Evolutionary conservation across 2,113 vertebrate genomes (phyloP).

Genomic region (Perca flavescens): DNA sequence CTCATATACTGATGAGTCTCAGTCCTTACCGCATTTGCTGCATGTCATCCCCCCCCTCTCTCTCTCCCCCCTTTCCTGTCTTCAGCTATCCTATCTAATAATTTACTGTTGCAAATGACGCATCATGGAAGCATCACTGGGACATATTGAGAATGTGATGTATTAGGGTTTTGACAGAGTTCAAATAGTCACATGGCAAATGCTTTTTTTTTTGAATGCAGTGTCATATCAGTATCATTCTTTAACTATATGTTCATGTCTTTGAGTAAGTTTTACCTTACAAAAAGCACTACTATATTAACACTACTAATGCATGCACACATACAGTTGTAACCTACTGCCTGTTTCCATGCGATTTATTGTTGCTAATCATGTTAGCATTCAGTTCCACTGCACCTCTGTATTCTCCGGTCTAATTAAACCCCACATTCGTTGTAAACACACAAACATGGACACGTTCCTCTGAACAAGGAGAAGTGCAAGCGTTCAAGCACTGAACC

Average conservation of each 20-base stretch:
- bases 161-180: too few species aligned
- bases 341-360: neutral
- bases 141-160: neutral
- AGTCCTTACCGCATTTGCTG: too few species aligned
- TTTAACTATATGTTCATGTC: neutral
- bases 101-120: neutral
- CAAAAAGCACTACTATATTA: neutral
- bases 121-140: neutral
- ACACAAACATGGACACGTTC: neutral
- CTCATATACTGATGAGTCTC: too few species aligned
- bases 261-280: neutral
- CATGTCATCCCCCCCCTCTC: too few species aligned
- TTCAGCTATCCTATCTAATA: too few species aligned
- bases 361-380: slow-evolving; percentile 1
- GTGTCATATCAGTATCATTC: neutral
- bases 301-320: too few species aligned
- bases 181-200: neutral
- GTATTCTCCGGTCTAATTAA: slow-evolving; percentile 21
- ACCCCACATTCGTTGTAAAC: neutral
- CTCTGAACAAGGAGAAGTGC: neutral
- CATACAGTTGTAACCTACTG: too few species aligned
- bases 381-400: neutral
- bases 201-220: neutral
- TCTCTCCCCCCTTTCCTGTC: too few species aligned
- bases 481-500: neutral